Conservation (phyloP, 2,797 vertebrate species). For the Pitangus sulphuratus region DNA sequence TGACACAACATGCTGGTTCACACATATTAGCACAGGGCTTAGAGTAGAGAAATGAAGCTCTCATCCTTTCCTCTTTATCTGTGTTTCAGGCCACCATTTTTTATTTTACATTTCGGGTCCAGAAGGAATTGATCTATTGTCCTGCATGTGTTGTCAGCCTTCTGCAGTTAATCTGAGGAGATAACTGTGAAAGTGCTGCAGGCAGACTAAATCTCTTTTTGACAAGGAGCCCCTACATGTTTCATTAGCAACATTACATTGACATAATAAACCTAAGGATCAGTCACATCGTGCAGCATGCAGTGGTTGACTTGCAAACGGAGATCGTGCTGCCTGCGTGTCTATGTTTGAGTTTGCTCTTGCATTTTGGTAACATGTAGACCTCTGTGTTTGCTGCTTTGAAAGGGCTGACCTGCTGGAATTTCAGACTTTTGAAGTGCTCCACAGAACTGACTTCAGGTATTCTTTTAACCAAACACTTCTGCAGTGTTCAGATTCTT, state of each 20-base stretch:
- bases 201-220: background rate
- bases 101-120: background rate
- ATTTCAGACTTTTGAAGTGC: background rate
- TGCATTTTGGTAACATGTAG: background rate
- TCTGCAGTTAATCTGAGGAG: background rate
- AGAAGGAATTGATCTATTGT: background rate
- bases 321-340: accelerated
- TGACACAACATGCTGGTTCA: background rate
- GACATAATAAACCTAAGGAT: background rate
- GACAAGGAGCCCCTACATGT: background rate
- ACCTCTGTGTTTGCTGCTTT: background rate
- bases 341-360: background rate
- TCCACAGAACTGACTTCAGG: background rate
- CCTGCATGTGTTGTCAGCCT: background rate
- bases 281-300: background rate
- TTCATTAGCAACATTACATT: background rate
- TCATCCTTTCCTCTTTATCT: background rate
- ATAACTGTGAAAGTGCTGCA: background rate
- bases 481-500: background rate
- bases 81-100: background rate
- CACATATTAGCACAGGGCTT: background rate
- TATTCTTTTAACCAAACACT: background rate
- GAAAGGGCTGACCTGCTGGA: background rate
- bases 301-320: background rate
- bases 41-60: background rate